Percentiles rank a stretch among this genome's conserved stretches.
These are phyloP conservation scores for Cephus sareptanus DNA, from an alignment of 2,888 invertebrate genomes.

Conservation along the genomic window DNA sequence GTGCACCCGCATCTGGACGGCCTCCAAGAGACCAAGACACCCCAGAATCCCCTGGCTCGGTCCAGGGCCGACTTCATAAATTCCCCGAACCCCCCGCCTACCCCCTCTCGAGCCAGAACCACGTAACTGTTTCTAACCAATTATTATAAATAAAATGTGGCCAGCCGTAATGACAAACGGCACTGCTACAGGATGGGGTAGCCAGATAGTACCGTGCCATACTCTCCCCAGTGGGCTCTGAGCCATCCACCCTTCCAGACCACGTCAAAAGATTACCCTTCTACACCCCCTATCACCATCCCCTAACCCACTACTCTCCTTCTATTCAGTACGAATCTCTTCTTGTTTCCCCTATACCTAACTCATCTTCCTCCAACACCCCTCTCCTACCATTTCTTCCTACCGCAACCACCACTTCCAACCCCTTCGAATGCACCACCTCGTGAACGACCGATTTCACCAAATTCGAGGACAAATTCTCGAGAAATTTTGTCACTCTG, in stretches of 20 bases:
- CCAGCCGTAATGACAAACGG: conserved; percentile 59
- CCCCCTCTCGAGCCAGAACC: conserved; percentile 46
- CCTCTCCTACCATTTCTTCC: neutral
- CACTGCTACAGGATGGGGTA: conserved; percentile 23
- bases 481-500: neutral
- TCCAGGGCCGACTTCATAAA: conserved; percentile 55
- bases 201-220: conserved; percentile 20
- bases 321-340: neutral
- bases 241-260: conserved; percentile 42
- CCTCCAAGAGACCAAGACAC: conserved; percentile 59
- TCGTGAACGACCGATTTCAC: neutral
- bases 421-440: neutral
- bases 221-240: conserved; percentile 50
- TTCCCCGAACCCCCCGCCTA: conserved; percentile 40
- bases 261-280: neutral
- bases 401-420: neutral
- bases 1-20: conserved; percentile 54
- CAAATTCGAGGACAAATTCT: neutral
- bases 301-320: conserved; percentile 8
- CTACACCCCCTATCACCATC: conserved; percentile 27
- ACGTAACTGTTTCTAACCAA: conserved; percentile 62
- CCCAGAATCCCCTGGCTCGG: conserved; percentile 49
- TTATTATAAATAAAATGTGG: conserved; percentile 63
- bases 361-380: neutral
- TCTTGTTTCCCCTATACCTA: neutral